phyloP scores from a whole-genome alignment of 1,140 invertebrate species.

The roundworm (Caenorhabditis elegans) region WBcel235 BX284604.4:9705501-9706000 shows the following conservation, averaged over 20 bases:
- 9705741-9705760: too few relatives aligned
- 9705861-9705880: too few relatives aligned
- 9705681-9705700: background rate
- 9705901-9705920: background rate
- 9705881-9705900: too few relatives aligned
- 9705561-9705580: conserved; percentile 7
- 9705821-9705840: conserved; percentile 9
- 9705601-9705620: background rate
- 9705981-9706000: background rate
- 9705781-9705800: background rate
- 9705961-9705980: too few relatives aligned
- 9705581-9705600: background rate
- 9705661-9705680: too few relatives aligned
- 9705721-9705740: background rate
- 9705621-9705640: too few relatives aligned
- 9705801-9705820: background rate
- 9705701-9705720: background rate
- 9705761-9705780: background rate
- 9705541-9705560: conserved; percentile 18
- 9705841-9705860: too few relatives aligned
- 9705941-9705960: background rate
- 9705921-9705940: background rate
- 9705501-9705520: conserved; percentile 82
- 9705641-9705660: too few relatives aligned
- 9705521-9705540: conserved; percentile 41